A percentile compares a stretch with the other conserved stretches of the same genome.
phyloP scores from a whole-genome alignment of 2,888 invertebrate genomes.

The Eugnorisma glareosa region DNA sequence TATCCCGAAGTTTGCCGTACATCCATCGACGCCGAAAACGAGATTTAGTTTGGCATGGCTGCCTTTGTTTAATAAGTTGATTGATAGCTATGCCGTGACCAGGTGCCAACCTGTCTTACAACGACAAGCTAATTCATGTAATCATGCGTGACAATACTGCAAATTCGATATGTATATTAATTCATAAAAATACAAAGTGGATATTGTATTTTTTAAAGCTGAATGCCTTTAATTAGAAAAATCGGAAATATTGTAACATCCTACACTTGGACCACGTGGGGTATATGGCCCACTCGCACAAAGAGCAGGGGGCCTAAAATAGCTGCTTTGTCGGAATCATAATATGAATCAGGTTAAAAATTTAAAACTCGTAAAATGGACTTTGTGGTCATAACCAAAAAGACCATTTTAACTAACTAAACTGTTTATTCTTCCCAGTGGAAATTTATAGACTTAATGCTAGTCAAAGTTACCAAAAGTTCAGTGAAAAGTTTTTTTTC shows the following conservation, averaged over 20 bases:
- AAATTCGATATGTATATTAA: neutral
- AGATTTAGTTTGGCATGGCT: slow-evolving; percentile 40
- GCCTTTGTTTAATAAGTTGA: slow-evolving; percentile 41
- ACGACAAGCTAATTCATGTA: slow-evolving; percentile 31
- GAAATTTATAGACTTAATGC: neutral
- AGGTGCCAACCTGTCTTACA: slow-evolving; percentile 38
- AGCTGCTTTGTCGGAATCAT: too few relatives aligned
- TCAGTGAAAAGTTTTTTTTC: neutral
- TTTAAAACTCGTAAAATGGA: too few relatives aligned
- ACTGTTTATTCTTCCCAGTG: neutral
- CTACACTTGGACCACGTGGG: too few relatives aligned
- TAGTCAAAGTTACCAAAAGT: neutral
- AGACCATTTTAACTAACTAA: too few relatives aligned
- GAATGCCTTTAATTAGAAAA: neutral
- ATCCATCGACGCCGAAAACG: slow-evolving; percentile 21
- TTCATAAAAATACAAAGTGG: neutral
- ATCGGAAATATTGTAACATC: neutral
- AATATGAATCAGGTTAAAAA: too few relatives aligned
- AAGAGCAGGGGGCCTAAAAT: too few relatives aligned
- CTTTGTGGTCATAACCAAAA: too few relatives aligned
- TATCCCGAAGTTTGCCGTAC: slow-evolving; percentile 6
- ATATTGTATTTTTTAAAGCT: neutral
- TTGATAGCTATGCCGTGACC: slow-evolving; percentile 28
- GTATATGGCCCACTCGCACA: neutral
- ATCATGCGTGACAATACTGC: slow-evolving; percentile 1